A percentile compares a stretch with the other conserved stretches of the same genome.
phyloP scores from a whole-genome alignment of 2,797 vertebrate species.

The Leucoraja ocellata region DNA sequence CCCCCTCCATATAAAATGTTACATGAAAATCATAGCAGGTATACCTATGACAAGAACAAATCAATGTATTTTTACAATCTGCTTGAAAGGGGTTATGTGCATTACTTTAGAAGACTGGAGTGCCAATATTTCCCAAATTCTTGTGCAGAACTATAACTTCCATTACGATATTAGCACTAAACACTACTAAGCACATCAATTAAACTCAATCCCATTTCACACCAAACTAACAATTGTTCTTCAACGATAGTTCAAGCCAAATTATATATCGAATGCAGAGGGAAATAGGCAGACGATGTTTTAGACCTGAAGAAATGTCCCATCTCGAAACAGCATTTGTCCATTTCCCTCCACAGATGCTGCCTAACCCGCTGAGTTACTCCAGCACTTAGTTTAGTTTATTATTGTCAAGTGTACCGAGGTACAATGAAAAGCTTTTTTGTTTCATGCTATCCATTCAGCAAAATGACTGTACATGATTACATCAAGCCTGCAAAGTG shows the following conservation, averaged over 20 bases:
- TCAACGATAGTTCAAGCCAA: not conserved
- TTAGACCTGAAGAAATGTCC: too few relatives aligned
- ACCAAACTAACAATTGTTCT: not conserved
- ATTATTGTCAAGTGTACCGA: too few relatives aligned
- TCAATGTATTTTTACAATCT: not conserved
- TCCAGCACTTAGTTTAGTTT: too few relatives aligned
- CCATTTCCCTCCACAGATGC: too few relatives aligned
- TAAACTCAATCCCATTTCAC: not conserved
- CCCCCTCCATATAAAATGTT: too few relatives aligned
- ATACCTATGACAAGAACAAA: not conserved
- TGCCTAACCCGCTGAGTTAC: too few relatives aligned
- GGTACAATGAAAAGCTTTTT: too few relatives aligned
- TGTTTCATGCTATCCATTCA: too few relatives aligned
- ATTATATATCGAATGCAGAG: not conserved
- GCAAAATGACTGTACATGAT: too few relatives aligned
- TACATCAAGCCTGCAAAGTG: too few relatives aligned
- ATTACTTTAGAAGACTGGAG: not conserved
- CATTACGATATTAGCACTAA: not conserved
- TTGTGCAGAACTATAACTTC: not conserved
- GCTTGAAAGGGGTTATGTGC: not conserved
- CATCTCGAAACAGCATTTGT: too few relatives aligned
- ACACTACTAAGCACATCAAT: not conserved
- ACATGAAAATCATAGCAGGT: not conserved
- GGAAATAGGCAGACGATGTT: too few relatives aligned
- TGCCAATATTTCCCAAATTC: not conserved